phyloP scores from a whole-genome alignment of 35 echinoderm and acorn worm species.

The Stichopus chloronotus region DNA sequence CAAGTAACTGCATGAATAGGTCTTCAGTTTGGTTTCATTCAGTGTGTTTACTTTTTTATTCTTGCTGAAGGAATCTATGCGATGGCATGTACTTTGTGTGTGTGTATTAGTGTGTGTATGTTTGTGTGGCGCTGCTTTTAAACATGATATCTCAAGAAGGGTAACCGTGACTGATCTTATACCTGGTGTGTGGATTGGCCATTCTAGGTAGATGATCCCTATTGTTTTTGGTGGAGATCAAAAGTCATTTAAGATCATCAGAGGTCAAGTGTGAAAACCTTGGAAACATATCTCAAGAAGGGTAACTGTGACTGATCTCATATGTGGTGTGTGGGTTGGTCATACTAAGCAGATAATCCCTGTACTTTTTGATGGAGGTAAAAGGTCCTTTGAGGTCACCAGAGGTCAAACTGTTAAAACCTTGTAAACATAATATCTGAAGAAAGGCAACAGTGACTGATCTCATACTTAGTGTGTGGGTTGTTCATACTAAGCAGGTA shows the following conservation, averaged over 20 bases:
- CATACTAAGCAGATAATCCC: not conserved
- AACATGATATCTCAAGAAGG: not conserved
- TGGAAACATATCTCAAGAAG: not conserved
- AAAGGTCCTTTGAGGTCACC: not conserved
- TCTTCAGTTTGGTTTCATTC: no score
- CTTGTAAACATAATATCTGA: not conserved
- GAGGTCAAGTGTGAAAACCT: not conserved
- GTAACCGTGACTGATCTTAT: not conserved
- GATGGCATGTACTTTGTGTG: no score
- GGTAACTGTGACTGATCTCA: not conserved
- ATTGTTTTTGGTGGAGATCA: not conserved
- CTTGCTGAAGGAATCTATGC: no score
- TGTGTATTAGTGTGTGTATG: no score
- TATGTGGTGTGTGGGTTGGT: not conserved
- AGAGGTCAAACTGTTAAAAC: not conserved
- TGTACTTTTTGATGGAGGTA: not conserved
- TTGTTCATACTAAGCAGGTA: no score
- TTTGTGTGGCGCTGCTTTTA: not conserved
- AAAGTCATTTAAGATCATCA: not conserved
- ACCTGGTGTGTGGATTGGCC: not conserved
- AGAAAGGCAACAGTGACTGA: not conserved
- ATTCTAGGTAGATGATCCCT: not conserved
- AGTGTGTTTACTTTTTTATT: no score
- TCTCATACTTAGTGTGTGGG: no score
- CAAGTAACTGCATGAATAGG: no score